Conservation (phyloP, 1,140 invertebrate species). For the Neoseiulus cucumeris region DNA sequence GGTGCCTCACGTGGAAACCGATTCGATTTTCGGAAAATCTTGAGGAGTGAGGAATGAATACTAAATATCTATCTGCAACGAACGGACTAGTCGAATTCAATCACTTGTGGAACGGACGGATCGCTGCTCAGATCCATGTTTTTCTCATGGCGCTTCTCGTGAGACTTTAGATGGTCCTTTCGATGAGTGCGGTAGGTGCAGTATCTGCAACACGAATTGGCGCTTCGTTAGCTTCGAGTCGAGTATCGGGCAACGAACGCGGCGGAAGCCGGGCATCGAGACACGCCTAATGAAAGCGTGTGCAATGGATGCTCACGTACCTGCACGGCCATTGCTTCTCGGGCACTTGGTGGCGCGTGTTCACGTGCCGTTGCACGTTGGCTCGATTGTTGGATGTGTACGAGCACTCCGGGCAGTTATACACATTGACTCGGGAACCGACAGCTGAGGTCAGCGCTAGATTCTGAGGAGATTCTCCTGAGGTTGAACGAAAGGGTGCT, state of each 20-base stretch:
- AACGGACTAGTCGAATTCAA: conserved; percentile 2
- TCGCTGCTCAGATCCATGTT: conserved; percentile 5
- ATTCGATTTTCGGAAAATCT: too few species aligned
- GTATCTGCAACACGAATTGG: not conserved
- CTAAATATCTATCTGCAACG: too few species aligned
- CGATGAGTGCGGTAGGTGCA: conserved; percentile 6
- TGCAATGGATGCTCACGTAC: not conserved
- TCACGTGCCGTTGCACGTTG: conserved; percentile 1
- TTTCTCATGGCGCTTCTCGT: conserved; percentile 7
- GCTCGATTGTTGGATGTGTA: conserved; percentile 6
- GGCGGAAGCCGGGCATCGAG: not conserved
- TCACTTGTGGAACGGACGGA: not conserved
- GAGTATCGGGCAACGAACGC: too few species aligned
- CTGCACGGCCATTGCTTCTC: conserved; percentile 8
- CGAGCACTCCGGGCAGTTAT: not conserved
- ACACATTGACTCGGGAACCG: not conserved
- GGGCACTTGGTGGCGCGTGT: conserved; percentile 5
- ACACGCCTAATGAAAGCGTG: too few species aligned
- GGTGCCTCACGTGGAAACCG: too few species aligned
- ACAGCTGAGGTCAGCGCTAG: not conserved
- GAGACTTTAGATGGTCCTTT: not conserved
- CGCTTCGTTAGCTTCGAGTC: not conserved
- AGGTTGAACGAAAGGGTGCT: too few species aligned
- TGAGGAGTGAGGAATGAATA: too few species aligned
- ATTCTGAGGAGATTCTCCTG: conserved; percentile 3